Conservation (phyloP, 2,797 vertebrate species). For the Potorous gilbertii region DNA sequence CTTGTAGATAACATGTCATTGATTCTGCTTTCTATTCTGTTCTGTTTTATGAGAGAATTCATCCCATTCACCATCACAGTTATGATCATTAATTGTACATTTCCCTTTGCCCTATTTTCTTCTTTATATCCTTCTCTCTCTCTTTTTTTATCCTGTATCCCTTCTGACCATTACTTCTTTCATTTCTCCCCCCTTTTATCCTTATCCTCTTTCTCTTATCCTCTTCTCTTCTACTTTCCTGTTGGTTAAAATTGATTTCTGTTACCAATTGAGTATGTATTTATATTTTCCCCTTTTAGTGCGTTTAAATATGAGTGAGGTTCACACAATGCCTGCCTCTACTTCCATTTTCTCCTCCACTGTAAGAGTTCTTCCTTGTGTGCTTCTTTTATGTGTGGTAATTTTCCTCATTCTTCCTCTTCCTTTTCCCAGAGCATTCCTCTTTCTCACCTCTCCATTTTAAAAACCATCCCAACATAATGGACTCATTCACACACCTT, state of each 20-base stretch:
- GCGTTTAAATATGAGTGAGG: not conserved
- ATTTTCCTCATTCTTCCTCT: not conserved
- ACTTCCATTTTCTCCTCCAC: not conserved
- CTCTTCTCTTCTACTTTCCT: not conserved
- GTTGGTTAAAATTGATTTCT: not conserved
- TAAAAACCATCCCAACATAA: not conserved
- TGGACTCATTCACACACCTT: not conserved
- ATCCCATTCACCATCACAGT: not conserved
- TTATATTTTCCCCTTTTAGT: not conserved
- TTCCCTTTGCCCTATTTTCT: not conserved
- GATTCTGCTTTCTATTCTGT: not conserved
- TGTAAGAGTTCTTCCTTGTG: not conserved
- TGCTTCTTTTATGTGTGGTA: not conserved
- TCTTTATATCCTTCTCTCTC: not conserved
- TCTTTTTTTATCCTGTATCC: not conserved
- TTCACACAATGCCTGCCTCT: not conserved
- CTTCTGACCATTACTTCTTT: not conserved
- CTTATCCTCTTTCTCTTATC: not conserved
- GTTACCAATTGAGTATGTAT: not conserved
- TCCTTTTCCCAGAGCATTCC: not conserved
- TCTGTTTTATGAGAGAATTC: not conserved
- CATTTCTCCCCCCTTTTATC: not conserved
- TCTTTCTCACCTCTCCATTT: not conserved
- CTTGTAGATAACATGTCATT: not conserved
- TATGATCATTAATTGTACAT: not conserved